Evolutionary conservation across 23 tunicate genomes (phyloP), one percentile per base, ranked within the genome.

Genomic region (Corella eumyota): DNA sequence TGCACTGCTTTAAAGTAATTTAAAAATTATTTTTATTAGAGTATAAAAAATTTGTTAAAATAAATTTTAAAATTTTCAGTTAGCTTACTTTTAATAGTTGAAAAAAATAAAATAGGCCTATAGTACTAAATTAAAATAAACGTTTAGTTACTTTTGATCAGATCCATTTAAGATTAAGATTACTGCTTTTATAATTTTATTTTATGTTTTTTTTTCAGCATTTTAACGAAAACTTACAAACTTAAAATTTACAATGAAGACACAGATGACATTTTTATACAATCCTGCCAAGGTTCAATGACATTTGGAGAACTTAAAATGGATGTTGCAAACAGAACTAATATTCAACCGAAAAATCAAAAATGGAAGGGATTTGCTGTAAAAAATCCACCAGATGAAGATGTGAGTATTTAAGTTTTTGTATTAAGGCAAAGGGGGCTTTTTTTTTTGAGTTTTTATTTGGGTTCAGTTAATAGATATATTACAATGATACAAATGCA

Each of bases 321-420:
- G 56, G 94, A 84, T 46, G 73, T 56, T 17, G 60, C 48, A 6
- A 17, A 56, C 47, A 2, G 69, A 9, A 68, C 78, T 13, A 67
- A 61, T 36, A 84, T 84, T 4, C 60, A 73, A 1, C 59, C 63
- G 5, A 62, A 40, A 11, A 62, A 75, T 26, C 94, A 84, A 58
- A 63, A 57, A 5, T 75, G 83, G 94, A 64, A 53, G 2, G 82
- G 78, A 7, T 69, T 84, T 66, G 59, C 82, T 20, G 56, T 53
- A 29, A 23, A 11, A 32, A 58, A 66, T 27, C 28, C 60, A 30
- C 64, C 66, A 30, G 70, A 75, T 58, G 71, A 75, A 31, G 36
- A 66, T 28, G 82, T 75, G 57, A 55, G 62, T 55, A 32, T 9
- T 3, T 22, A n/a, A n/a, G n/a, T n/a, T n/a, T n/a, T n/a, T n/a